These are phyloP conservation scores for Drosophila mayaguana DNA, from an alignment of 2,888 invertebrate genomes.

Conservation along the genomic window DNA sequence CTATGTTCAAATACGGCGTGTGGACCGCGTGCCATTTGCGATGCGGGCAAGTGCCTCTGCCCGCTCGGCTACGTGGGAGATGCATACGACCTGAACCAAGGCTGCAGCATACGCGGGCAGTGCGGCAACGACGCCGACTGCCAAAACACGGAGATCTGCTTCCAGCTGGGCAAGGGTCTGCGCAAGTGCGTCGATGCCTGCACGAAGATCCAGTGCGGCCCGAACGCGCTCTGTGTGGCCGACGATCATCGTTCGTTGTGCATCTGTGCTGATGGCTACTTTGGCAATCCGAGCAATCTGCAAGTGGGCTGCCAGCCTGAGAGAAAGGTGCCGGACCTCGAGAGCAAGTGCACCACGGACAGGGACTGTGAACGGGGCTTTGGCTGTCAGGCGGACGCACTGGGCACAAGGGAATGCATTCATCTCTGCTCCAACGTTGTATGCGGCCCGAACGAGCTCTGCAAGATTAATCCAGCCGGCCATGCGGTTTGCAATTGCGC, in stretches of 20 bases:
- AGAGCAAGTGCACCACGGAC: slow-evolving; percentile 89
- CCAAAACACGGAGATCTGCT: slow-evolving; percentile 93
- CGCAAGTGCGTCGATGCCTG: slow-evolving; percentile 95
- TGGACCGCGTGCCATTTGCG: slow-evolving; percentile 93
- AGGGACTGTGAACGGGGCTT: slow-evolving; percentile 90
- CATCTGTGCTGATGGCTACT: slow-evolving; percentile 92
- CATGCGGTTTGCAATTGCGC: slow-evolving; percentile 93
- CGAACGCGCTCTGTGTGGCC: slow-evolving; percentile 94
- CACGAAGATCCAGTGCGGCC: slow-evolving; percentile 94
- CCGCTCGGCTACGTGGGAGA: slow-evolving; percentile 92
- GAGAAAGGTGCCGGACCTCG: slow-evolving; percentile 86
- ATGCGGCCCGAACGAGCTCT: slow-evolving; percentile 93
- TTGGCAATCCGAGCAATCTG: slow-evolving; percentile 93
- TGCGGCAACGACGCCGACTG: slow-evolving; percentile 94
- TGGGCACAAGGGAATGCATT: slow-evolving; percentile 89
- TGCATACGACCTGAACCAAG: slow-evolving; percentile 89
- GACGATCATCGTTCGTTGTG: slow-evolving; percentile 94
- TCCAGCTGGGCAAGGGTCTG: slow-evolving; percentile 91
- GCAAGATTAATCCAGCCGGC: slow-evolving; percentile 88
- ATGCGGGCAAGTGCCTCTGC: slow-evolving; percentile 92
- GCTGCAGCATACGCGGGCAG: slow-evolving; percentile 91
- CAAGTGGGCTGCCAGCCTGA: slow-evolving; percentile 91
- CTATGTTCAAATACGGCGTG: slow-evolving; percentile 91
- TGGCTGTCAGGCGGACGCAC: slow-evolving; percentile 89
- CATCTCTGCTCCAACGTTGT: slow-evolving; percentile 92